phyloP scores from a whole-genome alignment of 2,888 invertebrate genomes.

The Plagiodera versicolora region DNA sequence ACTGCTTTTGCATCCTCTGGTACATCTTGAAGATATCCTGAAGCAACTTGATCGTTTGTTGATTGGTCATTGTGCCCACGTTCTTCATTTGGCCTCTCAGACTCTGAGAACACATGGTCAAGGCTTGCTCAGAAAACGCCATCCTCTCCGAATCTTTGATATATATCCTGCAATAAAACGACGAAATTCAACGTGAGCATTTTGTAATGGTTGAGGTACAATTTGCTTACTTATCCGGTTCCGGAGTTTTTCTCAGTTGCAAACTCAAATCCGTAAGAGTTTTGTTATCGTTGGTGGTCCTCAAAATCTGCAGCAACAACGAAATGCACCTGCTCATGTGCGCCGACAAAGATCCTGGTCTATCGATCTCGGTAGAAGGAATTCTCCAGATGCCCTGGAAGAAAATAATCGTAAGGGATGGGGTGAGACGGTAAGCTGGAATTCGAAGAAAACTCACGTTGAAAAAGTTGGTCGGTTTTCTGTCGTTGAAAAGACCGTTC shows the following conservation, averaged over 20 bases:
- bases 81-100: conserved; percentile 65
- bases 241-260: conserved; percentile 78
- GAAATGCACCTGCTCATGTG: conserved; percentile 87
- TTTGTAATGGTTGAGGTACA: background rate
- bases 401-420: too few relatives aligned
- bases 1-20: conserved; percentile 68
- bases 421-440: background rate
- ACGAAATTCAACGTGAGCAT: background rate
- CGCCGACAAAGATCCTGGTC: conserved; percentile 88
- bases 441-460: conserved; percentile 64
- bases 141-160: conserved; percentile 83
- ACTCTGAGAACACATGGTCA: conserved; percentile 71
- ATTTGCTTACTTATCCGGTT: conserved; percentile 73
- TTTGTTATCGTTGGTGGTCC: conserved; percentile 77
- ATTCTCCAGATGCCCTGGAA: conserved; percentile 86
- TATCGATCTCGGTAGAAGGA: conserved; percentile 85
- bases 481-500: conserved; percentile 82
- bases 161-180: conserved; percentile 66
- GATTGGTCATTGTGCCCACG: conserved; percentile 47
- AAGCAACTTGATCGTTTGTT: conserved; percentile 55
- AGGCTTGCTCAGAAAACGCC: conserved; percentile 77
- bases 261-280: conserved; percentile 78
- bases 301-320: conserved; percentile 78
- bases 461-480: conserved; percentile 85
- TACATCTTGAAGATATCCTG: conserved; percentile 68